Conservation (phyloP, 2,888 invertebrate species). For the Odontothrips loti region DNA sequence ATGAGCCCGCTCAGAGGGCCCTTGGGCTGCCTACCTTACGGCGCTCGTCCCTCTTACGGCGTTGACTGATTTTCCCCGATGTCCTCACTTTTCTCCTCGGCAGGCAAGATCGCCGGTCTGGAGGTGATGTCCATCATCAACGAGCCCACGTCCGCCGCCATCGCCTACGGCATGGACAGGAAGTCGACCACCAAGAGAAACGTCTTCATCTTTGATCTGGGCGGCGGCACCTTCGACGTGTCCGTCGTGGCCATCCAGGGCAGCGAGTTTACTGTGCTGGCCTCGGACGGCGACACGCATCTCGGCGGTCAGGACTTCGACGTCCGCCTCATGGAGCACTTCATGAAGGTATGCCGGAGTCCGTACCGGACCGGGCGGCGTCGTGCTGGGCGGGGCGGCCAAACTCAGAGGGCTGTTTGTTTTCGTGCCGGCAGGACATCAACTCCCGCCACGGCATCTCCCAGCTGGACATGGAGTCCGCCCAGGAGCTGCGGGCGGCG, state of each 20-base stretch:
- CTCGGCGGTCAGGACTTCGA: slow-evolving; percentile 1
- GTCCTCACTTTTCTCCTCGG: not conserved
- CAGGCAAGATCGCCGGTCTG: slow-evolving; percentile 1
- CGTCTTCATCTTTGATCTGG: not conserved
- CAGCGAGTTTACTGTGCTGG: not conserved
- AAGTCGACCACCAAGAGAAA: not conserved
- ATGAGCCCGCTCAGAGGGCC: too few relatives aligned
- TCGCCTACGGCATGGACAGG: not conserved
- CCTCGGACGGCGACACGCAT: slow-evolving; percentile 9
- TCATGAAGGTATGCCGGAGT: not conserved
- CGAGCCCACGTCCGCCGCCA: not conserved
- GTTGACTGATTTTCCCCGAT: too few relatives aligned
- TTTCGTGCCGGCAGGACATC: not conserved
- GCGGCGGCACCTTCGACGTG: slow-evolving; percentile 10
- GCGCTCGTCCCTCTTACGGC: too few relatives aligned
- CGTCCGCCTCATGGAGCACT: not conserved
- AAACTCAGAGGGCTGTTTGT: not conserved
- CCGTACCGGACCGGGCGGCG: not conserved
- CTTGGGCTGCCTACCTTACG: too few relatives aligned
- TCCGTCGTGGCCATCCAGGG: not conserved
- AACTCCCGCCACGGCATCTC: not conserved
- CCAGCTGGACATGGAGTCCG: not conserved
- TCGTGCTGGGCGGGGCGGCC: not conserved
- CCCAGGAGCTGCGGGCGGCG: not conserved
- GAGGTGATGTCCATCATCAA: slow-evolving; percentile 13